phyloP scores from a whole-genome alignment of 1,140 invertebrate genomes.

The Melanaphis sacchari region DNA sequence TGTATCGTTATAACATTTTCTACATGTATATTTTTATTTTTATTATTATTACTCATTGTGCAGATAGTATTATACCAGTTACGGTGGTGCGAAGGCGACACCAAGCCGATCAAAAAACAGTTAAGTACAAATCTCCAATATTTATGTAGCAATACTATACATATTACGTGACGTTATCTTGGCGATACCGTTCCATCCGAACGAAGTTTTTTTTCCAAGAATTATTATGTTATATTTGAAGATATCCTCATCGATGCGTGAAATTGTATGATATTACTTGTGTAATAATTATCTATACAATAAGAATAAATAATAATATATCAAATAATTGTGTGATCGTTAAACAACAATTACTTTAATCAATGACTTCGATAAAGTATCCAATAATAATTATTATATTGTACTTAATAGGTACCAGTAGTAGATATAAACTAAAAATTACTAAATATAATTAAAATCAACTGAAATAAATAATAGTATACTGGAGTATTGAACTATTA shows the following conservation, averaged over 20 bases:
- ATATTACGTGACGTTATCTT: neutral
- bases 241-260: neutral
- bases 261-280: neutral
- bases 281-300: neutral
- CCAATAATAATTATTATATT: too few relatives aligned
- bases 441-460: too few relatives aligned
- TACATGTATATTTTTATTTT: neutral
- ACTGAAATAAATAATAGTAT: too few relatives aligned
- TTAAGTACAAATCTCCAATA: neutral
- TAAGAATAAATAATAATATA: neutral
- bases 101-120: neutral
- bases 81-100: neutral
- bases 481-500: too few relatives aligned
- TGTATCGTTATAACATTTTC: neutral
- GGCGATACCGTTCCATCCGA: neutral
- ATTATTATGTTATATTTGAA: neutral
- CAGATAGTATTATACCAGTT: neutral
- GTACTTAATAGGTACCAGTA: too few relatives aligned
- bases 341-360: too few relatives aligned
- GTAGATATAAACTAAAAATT: too few relatives aligned
- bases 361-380: too few relatives aligned
- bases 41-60: neutral
- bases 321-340: neutral
- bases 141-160: neutral
- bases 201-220: neutral